Percentiles rank a stretch among this genome's conserved stretches.
Conservation (phyloP, 2,888 invertebrate genomes). For the Morinoia aosen region DNA sequence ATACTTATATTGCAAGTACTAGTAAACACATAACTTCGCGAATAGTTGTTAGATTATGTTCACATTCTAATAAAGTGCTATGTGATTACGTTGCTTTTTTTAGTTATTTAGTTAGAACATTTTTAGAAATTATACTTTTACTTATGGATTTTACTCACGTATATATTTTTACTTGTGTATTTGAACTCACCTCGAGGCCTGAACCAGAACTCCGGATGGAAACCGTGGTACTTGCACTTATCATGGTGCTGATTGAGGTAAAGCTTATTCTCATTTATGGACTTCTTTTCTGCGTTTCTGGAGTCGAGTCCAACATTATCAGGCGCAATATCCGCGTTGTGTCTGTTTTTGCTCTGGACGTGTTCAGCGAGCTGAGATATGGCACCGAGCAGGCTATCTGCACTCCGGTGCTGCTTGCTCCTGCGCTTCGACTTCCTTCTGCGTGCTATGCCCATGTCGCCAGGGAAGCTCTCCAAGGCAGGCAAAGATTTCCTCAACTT, state of each 20-base stretch:
- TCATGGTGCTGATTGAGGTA: background rate
- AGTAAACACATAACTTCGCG: too few relatives aligned
- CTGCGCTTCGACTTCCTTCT: slow-evolving; percentile 36
- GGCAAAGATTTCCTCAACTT: slow-evolving; percentile 53
- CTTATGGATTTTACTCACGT: background rate
- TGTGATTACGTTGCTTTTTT: too few relatives aligned
- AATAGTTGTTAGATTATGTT: too few relatives aligned
- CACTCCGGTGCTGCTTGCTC: background rate
- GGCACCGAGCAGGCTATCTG: slow-evolving; percentile 57
- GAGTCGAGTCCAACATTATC: background rate
- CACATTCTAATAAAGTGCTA: too few relatives aligned
- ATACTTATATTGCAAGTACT: too few relatives aligned
- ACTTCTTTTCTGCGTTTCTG: background rate
- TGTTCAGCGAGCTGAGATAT: slow-evolving; percentile 56
- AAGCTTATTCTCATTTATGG: background rate
- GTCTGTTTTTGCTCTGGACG: background rate
- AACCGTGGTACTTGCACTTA: background rate
- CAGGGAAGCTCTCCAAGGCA: background rate
- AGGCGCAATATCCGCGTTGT: background rate
- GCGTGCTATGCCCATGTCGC: slow-evolving; percentile 52
- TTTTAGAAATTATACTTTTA: too few relatives aligned
- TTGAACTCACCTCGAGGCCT: slow-evolving; percentile 33
- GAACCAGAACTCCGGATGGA: slow-evolving; percentile 40
- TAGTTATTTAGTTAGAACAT: too few relatives aligned
- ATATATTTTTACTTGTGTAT: background rate